Base-by-base conservation (phyloP, 2,888 invertebrate species). In the Protodeltote pygarga region DNA sequence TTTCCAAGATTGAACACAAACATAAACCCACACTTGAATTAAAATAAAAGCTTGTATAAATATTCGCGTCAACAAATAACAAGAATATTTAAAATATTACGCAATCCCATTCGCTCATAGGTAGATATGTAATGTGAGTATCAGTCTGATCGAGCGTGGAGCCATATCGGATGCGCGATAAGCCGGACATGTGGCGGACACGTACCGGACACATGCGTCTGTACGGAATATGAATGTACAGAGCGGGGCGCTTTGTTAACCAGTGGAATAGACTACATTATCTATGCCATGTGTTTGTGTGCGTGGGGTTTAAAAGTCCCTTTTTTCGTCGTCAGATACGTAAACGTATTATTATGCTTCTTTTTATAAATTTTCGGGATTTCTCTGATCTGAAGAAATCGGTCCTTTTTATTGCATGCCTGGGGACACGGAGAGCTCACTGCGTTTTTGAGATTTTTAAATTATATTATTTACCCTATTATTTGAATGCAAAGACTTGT, bases 101-200 rank as follows among this genome's bases (percentile, higher is more conserved):
- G 25, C 27, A 24, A 55, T 37, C 19, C 1, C 42, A 21, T 11
- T 28, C 8, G 32, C 17, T 21, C 31, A 32, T 54, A 14, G 33
- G 9, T 29, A 14, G 27, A 8, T 24, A 10, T 11, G 24, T 27
- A 27, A n/a, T 27, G 24, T 23, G 19, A 39, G 40, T 44, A 59
- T 59, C 44, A 33, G 24, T 10, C 27, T 28, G 47, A 65, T 54
- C 50, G 42, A 35, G 25, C 47, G 44, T 27, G 35, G 37, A 39
- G 49, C 50, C 37, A 52, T 51, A 51, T 59, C 63, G 71, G 65
- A 66, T 66, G 64, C 55, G 34, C 58, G 75, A 75, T 77, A 73
- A 75, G 64, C 55, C 53, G 44, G 55, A 53, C 55, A 46, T 42
- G 46, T 59, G 55, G 44, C 44, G 51, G 48, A 51, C 48, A 40